These are phyloP conservation scores for Turritopsis rubra DNA, from an alignment of 30 jellyfish, hydroid and myxozoan species.

Conservation along the genomic window DNA sequence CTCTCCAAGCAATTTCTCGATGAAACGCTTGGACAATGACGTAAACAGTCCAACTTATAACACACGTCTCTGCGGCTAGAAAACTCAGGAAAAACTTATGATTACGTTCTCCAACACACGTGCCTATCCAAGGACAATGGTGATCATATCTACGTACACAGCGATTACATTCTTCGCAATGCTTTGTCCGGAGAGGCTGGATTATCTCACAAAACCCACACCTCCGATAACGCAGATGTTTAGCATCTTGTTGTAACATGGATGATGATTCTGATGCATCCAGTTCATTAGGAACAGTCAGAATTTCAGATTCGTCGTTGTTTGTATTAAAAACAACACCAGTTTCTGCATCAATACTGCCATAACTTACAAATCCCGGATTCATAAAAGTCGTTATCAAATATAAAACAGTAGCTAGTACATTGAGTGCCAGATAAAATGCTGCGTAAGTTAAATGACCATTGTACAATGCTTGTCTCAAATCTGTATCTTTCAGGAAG, in stretches of 20 bases:
- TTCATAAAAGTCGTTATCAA: slow-evolving; percentile 65
- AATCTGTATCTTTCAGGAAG: slow-evolving; percentile 75
- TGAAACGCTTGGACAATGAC: slow-evolving; percentile 76
- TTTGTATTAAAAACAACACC: slow-evolving; percentile 32
- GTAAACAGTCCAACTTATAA: slow-evolving; percentile 61
- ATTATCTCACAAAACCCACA: slow-evolving; percentile 90
- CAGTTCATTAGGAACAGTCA: slow-evolving; percentile 23
- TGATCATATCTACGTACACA: slow-evolving; percentile 95
- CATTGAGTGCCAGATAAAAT: slow-evolving; percentile 44
- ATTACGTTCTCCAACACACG: slow-evolving; percentile 95
- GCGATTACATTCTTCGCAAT: slow-evolving; percentile 91
- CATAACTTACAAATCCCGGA: slow-evolving; percentile 77
- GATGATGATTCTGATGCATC: slow-evolving; percentile 64
- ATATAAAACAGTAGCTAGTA: slow-evolving; percentile 46
- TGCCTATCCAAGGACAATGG: slow-evolving; percentile 99
- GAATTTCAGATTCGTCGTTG: slow-evolving; percentile 26
- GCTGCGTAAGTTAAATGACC: slow-evolving; percentile 59
- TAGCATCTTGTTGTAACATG: slow-evolving; percentile 73
- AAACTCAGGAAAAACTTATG: slow-evolving; percentile 82
- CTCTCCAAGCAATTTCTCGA: slow-evolving; percentile 46
- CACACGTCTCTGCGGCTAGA: slow-evolving; percentile 54
- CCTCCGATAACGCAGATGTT: slow-evolving; percentile 55
- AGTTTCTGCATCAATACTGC: slow-evolving; percentile 51
- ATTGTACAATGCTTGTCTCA: slow-evolving; percentile 40
- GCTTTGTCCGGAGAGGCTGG: slow-evolving; percentile 95